Base-by-base conservation (phyloP, 2,888 invertebrate genomes). In the Agrenia bidenticulata region DNA sequence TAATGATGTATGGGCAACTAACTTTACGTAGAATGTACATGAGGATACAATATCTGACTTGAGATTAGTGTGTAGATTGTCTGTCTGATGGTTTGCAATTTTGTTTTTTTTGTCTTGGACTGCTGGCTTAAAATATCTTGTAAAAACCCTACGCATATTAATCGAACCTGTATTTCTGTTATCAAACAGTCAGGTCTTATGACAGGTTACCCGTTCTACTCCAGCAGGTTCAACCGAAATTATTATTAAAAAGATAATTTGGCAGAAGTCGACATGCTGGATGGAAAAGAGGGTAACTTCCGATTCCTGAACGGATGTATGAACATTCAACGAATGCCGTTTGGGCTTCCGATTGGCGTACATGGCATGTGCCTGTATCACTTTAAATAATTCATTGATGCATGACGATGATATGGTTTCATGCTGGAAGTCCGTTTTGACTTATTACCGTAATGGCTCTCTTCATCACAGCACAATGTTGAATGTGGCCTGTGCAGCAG, bases 331-430 rank as follows among this genome's bases (percentile, higher is more conserved):
- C 55, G 24, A 55, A 24, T 55, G 7, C 55, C 27, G 7, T 55
- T 17, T 27, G 11, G 15, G 32, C 55, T 55, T 55, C 55, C 55
- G 55, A 55, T 55, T 15, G 9, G 45, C 45, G 45, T 5, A 26
- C 27, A 27, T 27, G 55, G 55, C 55, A 55, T 55, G 55, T 55
- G 55, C 27, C 55, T 26, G 23, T 55, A 55, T 51, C 26, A 55
- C 27, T 55, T 55, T 55, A 55, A 45, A 45, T 26, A 51, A 21
- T 51, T 51, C 26, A 27, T 27, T 55, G 55, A 55, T 55, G 55
- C 27, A 55, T 55, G 26, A 26, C 55, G 45, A 55, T 55, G 32
- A 55, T 55, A 55, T 4, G 53, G 53, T 19, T 11, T 53, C 53
- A 55, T 55, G 55, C 9, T 27, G n/a, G 24, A 55, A 24, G 17